These are phyloP conservation scores for Echiichthys vipera DNA, from an alignment of 2,797 vertebrate species.

Conservation along the genomic window DNA sequence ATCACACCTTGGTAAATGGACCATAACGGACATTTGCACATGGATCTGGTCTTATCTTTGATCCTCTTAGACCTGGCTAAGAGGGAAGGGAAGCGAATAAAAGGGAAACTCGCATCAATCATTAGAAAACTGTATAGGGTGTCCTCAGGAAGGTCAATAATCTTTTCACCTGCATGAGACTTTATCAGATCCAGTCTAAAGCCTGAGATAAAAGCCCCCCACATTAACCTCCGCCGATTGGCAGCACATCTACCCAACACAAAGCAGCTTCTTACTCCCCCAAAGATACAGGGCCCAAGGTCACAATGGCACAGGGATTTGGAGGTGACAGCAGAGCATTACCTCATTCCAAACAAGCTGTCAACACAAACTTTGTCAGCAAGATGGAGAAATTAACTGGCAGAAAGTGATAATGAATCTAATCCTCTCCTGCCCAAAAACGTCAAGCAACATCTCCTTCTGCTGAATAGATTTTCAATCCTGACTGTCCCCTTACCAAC, in stretches of 20 bases:
- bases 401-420: constrained; percentile 93
- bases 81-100: constrained; percentile 88
- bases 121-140: constrained; percentile 94
- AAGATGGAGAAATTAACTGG: constrained; percentile 93
- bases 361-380: constrained; percentile 97
- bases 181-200: constrained; percentile 98
- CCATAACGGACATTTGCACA: constrained; percentile 86
- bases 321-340: constrained; percentile 89
- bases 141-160: constrained; percentile 98
- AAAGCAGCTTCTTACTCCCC: constrained; percentile 90
- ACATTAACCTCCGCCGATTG: constrained; percentile 93
- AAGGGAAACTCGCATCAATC: constrained; percentile 96
- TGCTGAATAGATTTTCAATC: constrained; percentile 89
- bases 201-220: constrained; percentile 92
- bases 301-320: constrained; percentile 90
- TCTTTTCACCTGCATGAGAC: constrained; percentile 97
- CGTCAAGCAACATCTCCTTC: constrained; percentile 77
- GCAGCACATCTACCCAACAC: constrained; percentile 90
- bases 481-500: constrained; percentile 66
- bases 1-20: constrained; percentile 84
- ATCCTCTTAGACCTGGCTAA: constrained; percentile 81
- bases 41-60: constrained; percentile 80
- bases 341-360: constrained; percentile 94
- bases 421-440: constrained; percentile 66
- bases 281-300: constrained; percentile 92